phyloP scores from a whole-genome alignment of 92 coral and sea anemone genomes.

The Phenganax subtilis region DNA sequence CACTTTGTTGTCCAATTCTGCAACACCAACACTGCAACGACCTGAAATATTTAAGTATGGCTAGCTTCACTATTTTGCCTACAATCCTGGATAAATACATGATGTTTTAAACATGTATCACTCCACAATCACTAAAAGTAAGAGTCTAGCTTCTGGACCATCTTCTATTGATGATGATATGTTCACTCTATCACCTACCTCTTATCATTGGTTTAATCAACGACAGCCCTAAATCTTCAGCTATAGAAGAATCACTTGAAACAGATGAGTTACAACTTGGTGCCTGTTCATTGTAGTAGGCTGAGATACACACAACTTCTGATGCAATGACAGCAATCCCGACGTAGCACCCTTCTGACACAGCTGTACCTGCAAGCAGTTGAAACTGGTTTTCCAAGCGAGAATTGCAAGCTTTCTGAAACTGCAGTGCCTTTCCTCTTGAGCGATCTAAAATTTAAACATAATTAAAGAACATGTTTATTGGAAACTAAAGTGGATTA shows the following conservation, averaged over 20 bases:
- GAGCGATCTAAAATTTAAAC: constrained; percentile 13
- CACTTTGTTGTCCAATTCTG: constrained; percentile 69
- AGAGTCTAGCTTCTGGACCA: too few species aligned
- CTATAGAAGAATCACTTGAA: constrained; percentile 74
- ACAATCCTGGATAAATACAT: background rate
- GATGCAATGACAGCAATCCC: constrained; percentile 73
- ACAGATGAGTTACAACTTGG: constrained; percentile 57
- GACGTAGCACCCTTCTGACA: constrained; percentile 70
- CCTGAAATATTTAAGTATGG: constrained; percentile 47
- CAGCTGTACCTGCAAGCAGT: constrained; percentile 67
- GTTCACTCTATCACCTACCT: constrained; percentile 53
- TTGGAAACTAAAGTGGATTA: background rate
- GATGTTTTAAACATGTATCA: background rate
- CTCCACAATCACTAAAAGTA: background rate
- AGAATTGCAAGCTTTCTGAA: constrained; percentile 27
- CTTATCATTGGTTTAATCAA: constrained; percentile 87
- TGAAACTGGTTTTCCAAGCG: constrained; percentile 55
- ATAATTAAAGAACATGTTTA: background rate
- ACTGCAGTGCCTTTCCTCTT: constrained; percentile 21
- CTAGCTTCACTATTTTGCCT: background rate
- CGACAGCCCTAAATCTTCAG: constrained; percentile 71
- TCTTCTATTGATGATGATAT: too few species aligned
- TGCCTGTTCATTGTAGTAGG: constrained; percentile 53
- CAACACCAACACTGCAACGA: constrained; percentile 96
- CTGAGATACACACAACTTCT: constrained; percentile 75